Base-by-base conservation (phyloP, 2,888 invertebrate species). In the Oligia strigilis region DNA sequence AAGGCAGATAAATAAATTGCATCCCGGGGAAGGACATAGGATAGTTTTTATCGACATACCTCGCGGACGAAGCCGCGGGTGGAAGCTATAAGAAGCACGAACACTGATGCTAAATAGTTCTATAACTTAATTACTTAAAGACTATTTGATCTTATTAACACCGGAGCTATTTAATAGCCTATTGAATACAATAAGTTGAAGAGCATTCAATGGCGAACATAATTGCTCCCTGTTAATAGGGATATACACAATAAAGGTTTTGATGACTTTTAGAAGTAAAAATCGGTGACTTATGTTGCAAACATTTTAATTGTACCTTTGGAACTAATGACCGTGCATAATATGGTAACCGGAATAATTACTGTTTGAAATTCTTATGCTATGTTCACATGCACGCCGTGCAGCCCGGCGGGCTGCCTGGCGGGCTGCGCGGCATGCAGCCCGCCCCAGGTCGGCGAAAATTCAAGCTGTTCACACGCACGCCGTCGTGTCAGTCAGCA, bases 301-400 rank as follows among this genome's bases (percentile, higher is more conserved):
- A 77, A 66, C 40, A 80, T 87, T 77, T 82, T 70, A 87, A 88
- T 78, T 78, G 72, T 40, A 81, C 52, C 79, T 77, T 75, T 70
- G 84, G 66, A 87, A 82, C 84, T 71, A 88, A 88, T 84, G 9
- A 55, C 77, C 81, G 52, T 72, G 67, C 55, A 46, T 65, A 75
- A 60, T 65, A n/a, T 65, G 60, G 36, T n/a, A 43, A 78, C 55
- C 60, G 79, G 55, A 75, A 70, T 70, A 70, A 72, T 75, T 58
- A 29, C n/a, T 49, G 75, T 75, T 82, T 72, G 17, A 60, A 72
- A 75, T 77, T 49, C 11, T 72, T n/a, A n/a, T n/a, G n/a, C n/a
- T n/a, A n/a, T n/a, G n/a, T n/a, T n/a, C n/a, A n/a, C n/a, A n/a
- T n/a, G n/a, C n/a, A n/a, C n/a, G n/a, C n/a, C n/a, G n/a, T n/a